These are phyloP conservation scores for Odontophorus gujanensis DNA, from an alignment of 2,113 vertebrate species.

Conservation along the genomic window DNA sequence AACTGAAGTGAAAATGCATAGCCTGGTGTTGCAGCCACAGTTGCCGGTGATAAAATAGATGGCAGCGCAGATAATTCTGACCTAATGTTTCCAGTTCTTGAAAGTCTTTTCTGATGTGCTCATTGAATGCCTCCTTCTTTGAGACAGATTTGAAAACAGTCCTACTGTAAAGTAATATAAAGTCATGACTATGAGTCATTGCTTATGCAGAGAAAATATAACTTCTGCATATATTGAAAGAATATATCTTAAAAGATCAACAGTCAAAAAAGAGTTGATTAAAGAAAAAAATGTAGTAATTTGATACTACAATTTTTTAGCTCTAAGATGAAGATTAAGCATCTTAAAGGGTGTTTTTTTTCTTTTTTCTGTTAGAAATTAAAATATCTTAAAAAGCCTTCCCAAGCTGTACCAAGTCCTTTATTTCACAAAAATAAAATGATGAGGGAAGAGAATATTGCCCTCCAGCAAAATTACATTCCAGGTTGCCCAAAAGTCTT, in stretches of 20 bases:
- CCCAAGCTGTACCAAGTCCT: slow-evolving; percentile 34
- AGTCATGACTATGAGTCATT: not conserved
- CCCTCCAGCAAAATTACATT: slow-evolving; percentile 1
- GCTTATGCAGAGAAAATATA: not conserved
- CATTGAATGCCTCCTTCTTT: not conserved
- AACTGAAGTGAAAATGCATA: not conserved
- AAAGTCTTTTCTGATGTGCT: not conserved
- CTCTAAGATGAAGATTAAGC: not conserved
- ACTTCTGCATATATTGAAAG: not conserved
- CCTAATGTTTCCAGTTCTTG: not conserved
- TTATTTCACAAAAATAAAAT: slow-evolving; percentile 18
- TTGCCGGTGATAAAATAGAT: not conserved
- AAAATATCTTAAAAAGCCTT: slow-evolving; percentile 16
- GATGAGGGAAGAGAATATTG: not conserved
- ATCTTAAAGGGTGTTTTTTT: not conserved
- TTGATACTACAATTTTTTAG: not conserved
- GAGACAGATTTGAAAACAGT: not conserved
- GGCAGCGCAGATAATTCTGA: not conserved
- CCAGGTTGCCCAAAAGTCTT: not conserved
- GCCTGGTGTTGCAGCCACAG: not conserved
- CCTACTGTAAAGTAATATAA: not conserved
- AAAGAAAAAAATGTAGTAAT: not conserved
- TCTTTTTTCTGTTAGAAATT: slow-evolving; percentile 44
- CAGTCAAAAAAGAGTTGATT: not conserved
- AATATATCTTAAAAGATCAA: not conserved